These are phyloP conservation scores for Plebejus melissa DNA, from an alignment of 2,888 invertebrate genomes.

Conservation along the genomic window DNA sequence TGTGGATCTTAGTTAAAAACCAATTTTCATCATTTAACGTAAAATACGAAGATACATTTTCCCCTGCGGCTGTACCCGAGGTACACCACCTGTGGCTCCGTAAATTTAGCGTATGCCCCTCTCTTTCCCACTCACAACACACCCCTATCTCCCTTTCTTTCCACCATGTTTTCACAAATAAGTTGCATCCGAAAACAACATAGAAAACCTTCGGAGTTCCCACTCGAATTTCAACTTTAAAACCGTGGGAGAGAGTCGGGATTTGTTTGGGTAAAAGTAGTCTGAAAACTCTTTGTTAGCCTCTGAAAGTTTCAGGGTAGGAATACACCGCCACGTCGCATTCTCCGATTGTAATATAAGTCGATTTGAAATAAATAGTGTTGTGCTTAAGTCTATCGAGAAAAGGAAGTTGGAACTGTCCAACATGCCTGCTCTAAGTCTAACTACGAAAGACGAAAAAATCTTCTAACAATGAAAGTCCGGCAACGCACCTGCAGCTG, in stretches of 20 bases:
- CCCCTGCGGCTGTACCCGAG: constrained; percentile 61
- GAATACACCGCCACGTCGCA: constrained; percentile 61
- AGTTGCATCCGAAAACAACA: constrained; percentile 77
- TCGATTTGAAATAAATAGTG: constrained; percentile 71
- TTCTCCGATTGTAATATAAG: constrained; percentile 75
- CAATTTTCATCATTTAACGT: not conserved
- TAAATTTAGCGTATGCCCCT: constrained; percentile 72
- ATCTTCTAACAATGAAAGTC: too few species aligned
- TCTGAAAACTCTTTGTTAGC: constrained; percentile 61
- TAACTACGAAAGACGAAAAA: too few species aligned
- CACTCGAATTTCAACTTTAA: constrained; percentile 45
- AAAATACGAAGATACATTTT: constrained; percentile 39
- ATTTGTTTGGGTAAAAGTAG: constrained; percentile 40
- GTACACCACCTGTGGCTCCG: constrained; percentile 77
- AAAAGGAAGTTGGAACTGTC: not conserved
- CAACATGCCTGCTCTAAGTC: too few species aligned
- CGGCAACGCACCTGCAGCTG: too few species aligned
- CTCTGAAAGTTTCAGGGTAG: constrained; percentile 67
- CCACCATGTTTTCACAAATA: constrained; percentile 75
- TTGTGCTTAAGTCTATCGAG: constrained; percentile 37
- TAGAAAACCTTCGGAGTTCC: constrained; percentile 57
- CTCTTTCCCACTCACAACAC: constrained; percentile 46
- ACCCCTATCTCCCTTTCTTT: constrained; percentile 49
- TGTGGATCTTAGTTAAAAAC: too few species aligned
- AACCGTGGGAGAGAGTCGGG: constrained; percentile 38